phyloP scores from a whole-genome alignment of 2,888 invertebrate species.

The Papilio gigon region DNA sequence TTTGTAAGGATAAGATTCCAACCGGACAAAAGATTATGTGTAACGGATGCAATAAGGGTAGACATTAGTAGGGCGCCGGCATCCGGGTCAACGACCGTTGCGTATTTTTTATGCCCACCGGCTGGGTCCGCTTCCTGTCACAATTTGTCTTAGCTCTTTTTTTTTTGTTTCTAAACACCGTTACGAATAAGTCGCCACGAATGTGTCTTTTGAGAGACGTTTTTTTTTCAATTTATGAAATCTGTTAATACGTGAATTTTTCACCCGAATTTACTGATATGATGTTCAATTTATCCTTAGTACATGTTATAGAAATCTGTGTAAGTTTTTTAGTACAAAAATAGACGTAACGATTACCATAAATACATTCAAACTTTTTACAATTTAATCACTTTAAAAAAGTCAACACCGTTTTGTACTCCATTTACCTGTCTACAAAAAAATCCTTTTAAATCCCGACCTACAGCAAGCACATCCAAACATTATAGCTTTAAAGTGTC shows the following conservation, averaged over 20 bases:
- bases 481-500: constrained; percentile 44
- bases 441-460: constrained; percentile 47
- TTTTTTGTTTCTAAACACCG: constrained; percentile 62
- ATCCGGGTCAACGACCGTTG: constrained; percentile 67
- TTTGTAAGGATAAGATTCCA: constrained; percentile 12
- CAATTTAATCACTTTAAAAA: neutral
- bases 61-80: constrained; percentile 49
- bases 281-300: too few relatives aligned
- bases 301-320: too few relatives aligned
- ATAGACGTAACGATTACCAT: neutral
- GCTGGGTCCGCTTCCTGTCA: constrained; percentile 77
- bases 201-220: constrained; percentile 46
- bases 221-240: constrained; percentile 45
- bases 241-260: neutral
- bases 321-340: too few relatives aligned
- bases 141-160: constrained; percentile 69
- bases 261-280: too few relatives aligned
- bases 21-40: constrained; percentile 36
- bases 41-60: constrained; percentile 56
- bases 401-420: constrained; percentile 3
- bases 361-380: neutral
- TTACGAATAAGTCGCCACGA: constrained; percentile 59
- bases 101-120: constrained; percentile 70
- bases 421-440: constrained; percentile 7
- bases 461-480: constrained; percentile 57